A percentile compares a stretch with the other conserved stretches of the same genome.
These are phyloP conservation scores for Edolisoma coerulescens DNA, from an alignment of 2,113 vertebrate genomes.

Conservation along the genomic window DNA sequence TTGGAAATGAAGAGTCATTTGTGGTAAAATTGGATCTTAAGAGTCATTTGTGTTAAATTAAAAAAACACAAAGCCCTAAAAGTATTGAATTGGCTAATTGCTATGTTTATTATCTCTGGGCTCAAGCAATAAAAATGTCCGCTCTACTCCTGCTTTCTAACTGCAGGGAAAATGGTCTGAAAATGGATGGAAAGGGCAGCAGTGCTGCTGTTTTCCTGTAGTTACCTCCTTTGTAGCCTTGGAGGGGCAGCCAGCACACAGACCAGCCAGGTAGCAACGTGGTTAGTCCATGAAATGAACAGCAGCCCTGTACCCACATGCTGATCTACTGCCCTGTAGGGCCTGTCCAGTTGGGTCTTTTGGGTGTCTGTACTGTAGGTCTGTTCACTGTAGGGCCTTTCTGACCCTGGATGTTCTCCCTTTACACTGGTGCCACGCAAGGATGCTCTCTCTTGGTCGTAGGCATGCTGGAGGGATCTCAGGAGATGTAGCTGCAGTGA, in stretches of 20 bases:
- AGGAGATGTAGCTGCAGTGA: neutral
- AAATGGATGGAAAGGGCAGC: neutral
- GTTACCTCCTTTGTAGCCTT: neutral
- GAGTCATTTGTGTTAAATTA: neutral
- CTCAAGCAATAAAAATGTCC: neutral
- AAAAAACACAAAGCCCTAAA: neutral
- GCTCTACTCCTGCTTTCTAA: neutral
- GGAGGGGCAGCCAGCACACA: too few species aligned
- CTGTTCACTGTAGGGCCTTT: neutral
- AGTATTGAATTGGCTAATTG: neutral
- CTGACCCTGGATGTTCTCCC: neutral
- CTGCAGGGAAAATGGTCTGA: neutral
- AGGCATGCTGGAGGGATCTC: neutral
- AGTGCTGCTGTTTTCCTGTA: neutral
- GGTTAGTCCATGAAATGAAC: neutral
- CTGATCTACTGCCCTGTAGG: neutral
- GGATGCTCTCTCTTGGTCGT: neutral
- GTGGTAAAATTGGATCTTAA: neutral
- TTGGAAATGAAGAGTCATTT: neutral
- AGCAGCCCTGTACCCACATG: neutral
- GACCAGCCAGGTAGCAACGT: neutral
- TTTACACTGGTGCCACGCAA: neutral
- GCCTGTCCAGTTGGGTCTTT: neutral
- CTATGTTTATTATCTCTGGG: neutral
- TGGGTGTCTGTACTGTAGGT: neutral